A percentile compares a stretch with the other conserved stretches of the same genome.
These are phyloP conservation scores for Arion vulgaris DNA, from an alignment of 1,140 invertebrate genomes.

Conservation along the genomic window DNA sequence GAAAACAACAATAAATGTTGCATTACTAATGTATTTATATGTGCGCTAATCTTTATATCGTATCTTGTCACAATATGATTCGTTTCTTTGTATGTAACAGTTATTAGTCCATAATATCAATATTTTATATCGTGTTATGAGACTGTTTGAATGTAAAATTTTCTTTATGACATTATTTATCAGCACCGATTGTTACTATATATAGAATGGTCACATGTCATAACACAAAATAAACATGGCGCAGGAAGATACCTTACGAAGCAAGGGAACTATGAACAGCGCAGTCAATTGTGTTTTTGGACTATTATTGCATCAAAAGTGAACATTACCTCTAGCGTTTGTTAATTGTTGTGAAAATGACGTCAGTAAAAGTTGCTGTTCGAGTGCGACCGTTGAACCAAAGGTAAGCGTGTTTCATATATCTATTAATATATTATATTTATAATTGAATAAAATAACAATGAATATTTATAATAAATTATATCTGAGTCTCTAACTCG, in stretches of 20 bases:
- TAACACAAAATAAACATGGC: conserved; percentile 12
- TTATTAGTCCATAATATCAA: too few relatives aligned
- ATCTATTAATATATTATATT: too few relatives aligned
- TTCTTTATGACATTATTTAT: not conserved
- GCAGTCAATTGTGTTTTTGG: not conserved
- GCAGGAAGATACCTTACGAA: not conserved
- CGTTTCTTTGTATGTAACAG: too few relatives aligned
- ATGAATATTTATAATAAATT: too few relatives aligned
- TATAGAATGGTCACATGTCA: not conserved
- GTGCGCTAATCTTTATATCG: too few relatives aligned
- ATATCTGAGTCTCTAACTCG: too few relatives aligned
- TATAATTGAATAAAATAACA: too few relatives aligned
- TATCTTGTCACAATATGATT: too few relatives aligned
- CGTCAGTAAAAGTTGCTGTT: conserved; percentile 69
- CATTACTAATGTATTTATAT: too few relatives aligned
- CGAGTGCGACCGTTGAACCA: conserved; percentile 66
- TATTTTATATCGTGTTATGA: too few relatives aligned
- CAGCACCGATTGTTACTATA: not conserved
- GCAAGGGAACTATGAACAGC: not conserved
- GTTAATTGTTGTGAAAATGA: conserved; percentile 47
- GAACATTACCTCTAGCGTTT: not conserved
- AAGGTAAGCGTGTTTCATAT: conserved; percentile 49
- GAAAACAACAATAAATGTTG: too few relatives aligned
- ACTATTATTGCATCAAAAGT: not conserved
- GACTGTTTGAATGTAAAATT: too few relatives aligned